Conservation (phyloP, 92 coral and sea anemone species). For the Bergia puertoricense region DNA sequence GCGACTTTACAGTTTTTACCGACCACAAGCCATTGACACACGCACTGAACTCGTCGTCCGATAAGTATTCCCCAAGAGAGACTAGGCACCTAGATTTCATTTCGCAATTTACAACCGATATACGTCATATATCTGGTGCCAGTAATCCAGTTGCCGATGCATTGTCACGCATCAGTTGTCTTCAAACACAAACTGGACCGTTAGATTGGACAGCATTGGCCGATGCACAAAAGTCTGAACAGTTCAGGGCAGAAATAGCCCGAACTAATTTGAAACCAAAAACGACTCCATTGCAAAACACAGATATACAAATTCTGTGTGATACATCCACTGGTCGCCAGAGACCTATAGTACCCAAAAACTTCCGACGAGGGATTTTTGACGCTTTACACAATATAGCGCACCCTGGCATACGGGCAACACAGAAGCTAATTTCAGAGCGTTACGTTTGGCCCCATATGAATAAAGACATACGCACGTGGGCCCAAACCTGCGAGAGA, state of each 20-base stretch:
- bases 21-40: neutral
- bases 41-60: conserved; percentile 6
- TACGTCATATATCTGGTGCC: conserved; percentile 8
- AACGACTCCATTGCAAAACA: conserved; percentile 18
- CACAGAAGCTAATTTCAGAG: neutral
- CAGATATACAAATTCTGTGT: neutral
- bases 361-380: conserved; percentile 30
- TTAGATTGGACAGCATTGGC: conserved; percentile 36
- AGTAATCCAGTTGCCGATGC: neutral
- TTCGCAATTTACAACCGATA: conserved; percentile 53
- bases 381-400: conserved; percentile 30
- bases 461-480: conserved; percentile 15
- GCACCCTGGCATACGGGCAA: conserved; percentile 38
- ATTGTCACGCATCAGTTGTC: conserved; percentile 22
- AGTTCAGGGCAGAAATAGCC: neutral
- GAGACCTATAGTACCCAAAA: conserved; percentile 9
- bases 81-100: conserved; percentile 45
- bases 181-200: too few relatives aligned
- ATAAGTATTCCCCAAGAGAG: conserved; percentile 23
- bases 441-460: neutral
- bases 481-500: neutral
- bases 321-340: conserved; percentile 48
- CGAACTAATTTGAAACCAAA: conserved; percentile 19
- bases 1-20: conserved; percentile 7
- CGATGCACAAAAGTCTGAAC: conserved; percentile 29